These are phyloP conservation scores for Siderastrea radians DNA, from an alignment of 92 coral and sea anemone species.

Conservation along the genomic window DNA sequence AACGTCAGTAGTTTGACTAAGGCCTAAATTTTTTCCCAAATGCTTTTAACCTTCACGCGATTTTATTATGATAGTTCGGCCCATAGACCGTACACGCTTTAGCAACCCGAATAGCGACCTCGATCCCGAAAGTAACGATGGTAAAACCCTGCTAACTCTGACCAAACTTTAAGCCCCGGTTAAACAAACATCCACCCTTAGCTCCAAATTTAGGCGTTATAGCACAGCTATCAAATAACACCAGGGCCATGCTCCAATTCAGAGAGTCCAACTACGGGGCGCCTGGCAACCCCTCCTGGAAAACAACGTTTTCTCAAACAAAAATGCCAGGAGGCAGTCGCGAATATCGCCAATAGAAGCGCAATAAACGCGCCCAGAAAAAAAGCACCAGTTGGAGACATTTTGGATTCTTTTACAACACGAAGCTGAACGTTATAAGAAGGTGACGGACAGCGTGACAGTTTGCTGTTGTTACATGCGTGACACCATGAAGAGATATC, in stretches of 20 bases:
- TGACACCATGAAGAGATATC: slow-evolving; percentile 70
- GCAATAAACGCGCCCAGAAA: slow-evolving; percentile 76
- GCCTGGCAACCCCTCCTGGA: slow-evolving; percentile 1
- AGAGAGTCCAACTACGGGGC: slow-evolving; percentile 58
- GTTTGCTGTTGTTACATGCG: slow-evolving; percentile 60
- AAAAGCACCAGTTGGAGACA: slow-evolving; percentile 75
- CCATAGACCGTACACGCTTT: too few species aligned
- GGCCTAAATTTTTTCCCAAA: too few species aligned
- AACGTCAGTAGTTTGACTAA: too few species aligned
- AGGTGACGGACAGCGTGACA: slow-evolving; percentile 33
- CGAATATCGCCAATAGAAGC: slow-evolving; percentile 33
- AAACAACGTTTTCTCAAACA: slow-evolving; percentile 69
- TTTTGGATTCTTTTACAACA: slow-evolving; percentile 22
- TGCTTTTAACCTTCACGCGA: too few species aligned
- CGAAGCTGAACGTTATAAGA: neutral
- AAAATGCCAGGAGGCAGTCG: slow-evolving; percentile 62
- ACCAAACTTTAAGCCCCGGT: too few species aligned
- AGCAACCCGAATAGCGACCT: too few species aligned
- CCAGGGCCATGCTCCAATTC: slow-evolving; percentile 55
- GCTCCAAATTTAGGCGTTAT: too few species aligned
- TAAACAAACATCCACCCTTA: too few species aligned
- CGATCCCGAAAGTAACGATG: too few species aligned
- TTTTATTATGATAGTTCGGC: too few species aligned
- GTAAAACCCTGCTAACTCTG: too few species aligned
- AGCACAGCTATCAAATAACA: slow-evolving; percentile 29